Conservation (phyloP, 1,140 invertebrate species). For the Zaprionus africanus region DNA sequence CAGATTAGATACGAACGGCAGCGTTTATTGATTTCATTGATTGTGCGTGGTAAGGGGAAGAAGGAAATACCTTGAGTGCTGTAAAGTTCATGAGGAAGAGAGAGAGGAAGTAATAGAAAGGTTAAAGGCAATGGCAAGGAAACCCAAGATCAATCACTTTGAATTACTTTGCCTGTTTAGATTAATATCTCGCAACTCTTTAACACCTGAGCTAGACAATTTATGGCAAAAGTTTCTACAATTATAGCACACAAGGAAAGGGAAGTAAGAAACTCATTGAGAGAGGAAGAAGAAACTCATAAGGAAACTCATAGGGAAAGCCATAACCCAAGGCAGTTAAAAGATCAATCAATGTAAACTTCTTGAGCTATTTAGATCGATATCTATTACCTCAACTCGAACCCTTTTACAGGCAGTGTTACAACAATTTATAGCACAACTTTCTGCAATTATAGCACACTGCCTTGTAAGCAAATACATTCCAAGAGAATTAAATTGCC, state of each 20-base stretch:
- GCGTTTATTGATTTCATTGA: slow-evolving; percentile 38
- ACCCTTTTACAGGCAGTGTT: neutral
- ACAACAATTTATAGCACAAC: neutral
- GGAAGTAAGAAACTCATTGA: too few relatives aligned
- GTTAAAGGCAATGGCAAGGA: neutral
- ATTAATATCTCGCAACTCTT: neutral
- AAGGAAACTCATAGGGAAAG: too few relatives aligned
- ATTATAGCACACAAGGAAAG: neutral
- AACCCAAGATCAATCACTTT: neutral
- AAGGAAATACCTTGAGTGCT: neutral
- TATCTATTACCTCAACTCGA: neutral
- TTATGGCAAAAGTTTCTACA: neutral
- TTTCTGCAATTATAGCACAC: slow-evolving; percentile 6
- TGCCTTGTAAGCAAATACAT: slow-evolving; percentile 5
- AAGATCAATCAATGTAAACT: neutral
- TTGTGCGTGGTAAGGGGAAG: neutral
- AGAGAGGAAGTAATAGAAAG: neutral
- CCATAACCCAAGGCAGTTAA: neutral
- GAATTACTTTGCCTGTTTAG: neutral
- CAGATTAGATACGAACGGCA: slow-evolving; percentile 46
- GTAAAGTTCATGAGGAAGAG: neutral
- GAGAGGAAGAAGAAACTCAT: too few relatives aligned
- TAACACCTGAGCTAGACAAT: neutral
- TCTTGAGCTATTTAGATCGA: neutral
- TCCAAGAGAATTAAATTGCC: slow-evolving; percentile 15